phyloP scores from a whole-genome alignment of 2,113 vertebrate genomes.

The Micromys minutus region DNA sequence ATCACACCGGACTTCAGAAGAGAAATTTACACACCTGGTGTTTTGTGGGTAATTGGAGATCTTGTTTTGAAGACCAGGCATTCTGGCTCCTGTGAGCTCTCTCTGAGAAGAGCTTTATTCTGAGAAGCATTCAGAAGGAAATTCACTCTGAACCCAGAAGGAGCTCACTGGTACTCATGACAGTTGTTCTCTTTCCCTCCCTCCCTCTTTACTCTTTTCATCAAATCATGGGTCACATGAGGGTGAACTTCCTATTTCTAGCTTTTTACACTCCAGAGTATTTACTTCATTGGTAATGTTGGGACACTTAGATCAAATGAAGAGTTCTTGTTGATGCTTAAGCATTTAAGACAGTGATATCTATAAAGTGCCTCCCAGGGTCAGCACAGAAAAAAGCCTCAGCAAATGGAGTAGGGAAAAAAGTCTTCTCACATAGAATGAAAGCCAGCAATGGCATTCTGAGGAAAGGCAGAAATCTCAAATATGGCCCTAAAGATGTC shows the following conservation, averaged over 20 bases:
- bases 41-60: constrained; percentile 39
- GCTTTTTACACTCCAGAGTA: neutral
- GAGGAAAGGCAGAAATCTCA: neutral
- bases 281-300: neutral
- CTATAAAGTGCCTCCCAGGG: neutral
- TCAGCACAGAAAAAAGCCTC: neutral
- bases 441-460: neutral
- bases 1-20: neutral
- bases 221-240: neutral
- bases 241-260: neutral
- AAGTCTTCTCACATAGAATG: neutral
- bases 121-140: neutral
- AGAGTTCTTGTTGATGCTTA: neutral
- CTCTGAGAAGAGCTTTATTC: neutral
- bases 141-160: neutral
- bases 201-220: neutral
- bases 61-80: neutral
- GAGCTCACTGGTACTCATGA: neutral
- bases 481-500: neutral
- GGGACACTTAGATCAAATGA: neutral
- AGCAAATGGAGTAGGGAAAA: neutral
- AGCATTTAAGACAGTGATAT: neutral
- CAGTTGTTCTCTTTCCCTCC: neutral
- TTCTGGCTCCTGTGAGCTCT: neutral
- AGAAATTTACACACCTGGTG: constrained; percentile 39